A percentile compares a stretch with the other conserved stretches of the same genome.
Evolutionary conservation across 2,113 vertebrate genomes (phyloP).

Genomic region (Parotia lawesii): DNA sequence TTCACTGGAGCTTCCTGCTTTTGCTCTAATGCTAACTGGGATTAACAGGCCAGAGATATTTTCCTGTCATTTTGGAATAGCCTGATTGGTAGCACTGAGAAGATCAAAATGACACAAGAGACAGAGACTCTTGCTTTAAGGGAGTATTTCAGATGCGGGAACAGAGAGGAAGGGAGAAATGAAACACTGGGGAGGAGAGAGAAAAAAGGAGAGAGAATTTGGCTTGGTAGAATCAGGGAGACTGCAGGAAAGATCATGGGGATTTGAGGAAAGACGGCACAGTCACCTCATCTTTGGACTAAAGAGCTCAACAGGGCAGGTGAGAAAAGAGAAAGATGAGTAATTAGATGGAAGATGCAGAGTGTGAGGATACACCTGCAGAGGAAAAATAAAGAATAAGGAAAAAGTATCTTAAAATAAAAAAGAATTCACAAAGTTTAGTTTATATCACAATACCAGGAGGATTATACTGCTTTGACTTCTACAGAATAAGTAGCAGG

Average conservation of each 20-base stretch:
- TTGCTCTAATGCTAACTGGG: neutral
- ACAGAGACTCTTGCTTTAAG: conserved; percentile 28
- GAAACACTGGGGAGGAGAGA: neutral
- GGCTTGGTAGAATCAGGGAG: neutral
- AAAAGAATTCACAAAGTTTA: neutral
- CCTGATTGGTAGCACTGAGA: neutral
- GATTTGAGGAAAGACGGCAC: neutral
- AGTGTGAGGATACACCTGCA: neutral
- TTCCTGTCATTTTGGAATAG: conserved; percentile 43
- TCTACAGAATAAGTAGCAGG: neutral
- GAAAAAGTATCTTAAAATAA: neutral
- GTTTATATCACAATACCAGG: neutral
- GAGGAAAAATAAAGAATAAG: neutral
- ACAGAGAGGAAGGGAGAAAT: neutral
- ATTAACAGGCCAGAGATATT: conserved; percentile 30
- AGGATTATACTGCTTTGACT: neutral
- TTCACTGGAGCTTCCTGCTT: neutral
- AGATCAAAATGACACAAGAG: conserved; percentile 50
- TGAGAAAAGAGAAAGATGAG: neutral
- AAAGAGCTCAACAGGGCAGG: neutral
- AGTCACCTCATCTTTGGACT: neutral
- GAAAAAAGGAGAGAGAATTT: neutral
- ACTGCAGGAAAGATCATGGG: neutral
- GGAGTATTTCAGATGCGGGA: neutral
- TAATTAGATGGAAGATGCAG: neutral